A percentile compares a stretch with the other conserved stretches of the same genome.
phyloP scores from a whole-genome alignment of 2,888 invertebrate genomes.

The Brachynemurus nebulosus region DNA sequence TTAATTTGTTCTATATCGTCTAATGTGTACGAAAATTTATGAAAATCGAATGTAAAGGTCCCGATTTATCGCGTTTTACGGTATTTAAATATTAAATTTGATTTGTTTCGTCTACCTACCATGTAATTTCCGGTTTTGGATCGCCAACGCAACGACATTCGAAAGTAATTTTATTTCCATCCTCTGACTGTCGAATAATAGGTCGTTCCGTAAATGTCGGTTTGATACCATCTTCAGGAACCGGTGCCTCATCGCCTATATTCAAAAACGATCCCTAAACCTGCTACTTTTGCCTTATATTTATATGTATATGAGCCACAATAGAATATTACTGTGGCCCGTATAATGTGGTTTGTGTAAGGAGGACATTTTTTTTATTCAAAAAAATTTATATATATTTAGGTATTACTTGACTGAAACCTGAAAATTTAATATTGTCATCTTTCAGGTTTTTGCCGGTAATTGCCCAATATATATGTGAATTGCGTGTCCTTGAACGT shows the following conservation, averaged over 20 bases:
- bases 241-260: constrained; percentile 89
- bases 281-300: constrained; percentile 12
- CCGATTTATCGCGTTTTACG: too few relatives aligned
- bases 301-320: neutral
- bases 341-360: too few relatives aligned
- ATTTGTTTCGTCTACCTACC: constrained; percentile 47
- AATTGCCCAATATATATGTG: too few relatives aligned
- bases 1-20: too few relatives aligned
- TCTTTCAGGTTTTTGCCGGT: too few relatives aligned
- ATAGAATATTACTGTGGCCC: too few relatives aligned
- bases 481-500: too few relatives aligned
- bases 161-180: constrained; percentile 89
- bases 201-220: constrained; percentile 98
- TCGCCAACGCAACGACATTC: constrained; percentile 96
- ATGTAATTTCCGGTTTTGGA: constrained; percentile 84
- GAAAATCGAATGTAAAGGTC: neutral
- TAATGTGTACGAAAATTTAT: too few relatives aligned
- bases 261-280: constrained; percentile 26
- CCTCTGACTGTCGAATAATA: constrained; percentile 90
- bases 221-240: constrained; percentile 86
- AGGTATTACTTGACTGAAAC: too few relatives aligned
- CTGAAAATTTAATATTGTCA: too few relatives aligned
- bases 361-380: too few relatives aligned
- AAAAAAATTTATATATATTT: too few relatives aligned
- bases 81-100: constrained; percentile 7